Evolutionary conservation across 2,113 vertebrate species (phyloP).

Genomic region (Pangasianodon hypophthalmus): DNA sequence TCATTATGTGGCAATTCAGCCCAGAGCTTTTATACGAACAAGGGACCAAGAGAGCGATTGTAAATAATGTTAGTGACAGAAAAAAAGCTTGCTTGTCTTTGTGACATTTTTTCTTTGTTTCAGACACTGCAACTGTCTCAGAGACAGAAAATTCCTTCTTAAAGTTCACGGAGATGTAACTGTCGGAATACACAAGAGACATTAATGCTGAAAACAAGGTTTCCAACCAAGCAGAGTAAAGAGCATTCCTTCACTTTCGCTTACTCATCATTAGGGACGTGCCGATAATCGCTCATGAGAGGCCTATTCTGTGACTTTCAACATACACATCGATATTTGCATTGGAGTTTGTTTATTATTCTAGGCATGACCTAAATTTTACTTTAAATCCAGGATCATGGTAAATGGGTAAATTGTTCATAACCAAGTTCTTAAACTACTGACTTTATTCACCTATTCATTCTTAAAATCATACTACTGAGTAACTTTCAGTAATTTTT

Average conservation of each 20-base stretch:
- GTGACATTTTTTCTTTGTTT: not conserved
- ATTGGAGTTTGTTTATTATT: not conserved
- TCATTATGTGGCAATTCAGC: not conserved
- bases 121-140: too few species aligned
- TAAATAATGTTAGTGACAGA: not conserved
- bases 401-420: too few species aligned
- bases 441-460: too few species aligned
- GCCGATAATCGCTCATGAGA: not conserved
- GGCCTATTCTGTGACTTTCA: not conserved
- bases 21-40: not conserved
- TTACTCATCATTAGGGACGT: not conserved
- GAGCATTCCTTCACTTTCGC: not conserved
- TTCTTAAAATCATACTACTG: too few species aligned
- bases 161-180: not conserved
- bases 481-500: too few species aligned
- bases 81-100: too few species aligned
- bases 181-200: not conserved
- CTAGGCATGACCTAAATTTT: not conserved
- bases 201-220: not conserved
- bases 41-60: not conserved
- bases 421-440: too few species aligned
- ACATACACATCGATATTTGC: not conserved
- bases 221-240: not conserved
- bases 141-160: not conserved
- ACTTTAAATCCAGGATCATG: not conserved